A percentile compares a stretch with the other conserved stretches of the same genome.
Conservation (phyloP, 2,113 vertebrate species). For the Hirundichthys speculiger region DNA sequence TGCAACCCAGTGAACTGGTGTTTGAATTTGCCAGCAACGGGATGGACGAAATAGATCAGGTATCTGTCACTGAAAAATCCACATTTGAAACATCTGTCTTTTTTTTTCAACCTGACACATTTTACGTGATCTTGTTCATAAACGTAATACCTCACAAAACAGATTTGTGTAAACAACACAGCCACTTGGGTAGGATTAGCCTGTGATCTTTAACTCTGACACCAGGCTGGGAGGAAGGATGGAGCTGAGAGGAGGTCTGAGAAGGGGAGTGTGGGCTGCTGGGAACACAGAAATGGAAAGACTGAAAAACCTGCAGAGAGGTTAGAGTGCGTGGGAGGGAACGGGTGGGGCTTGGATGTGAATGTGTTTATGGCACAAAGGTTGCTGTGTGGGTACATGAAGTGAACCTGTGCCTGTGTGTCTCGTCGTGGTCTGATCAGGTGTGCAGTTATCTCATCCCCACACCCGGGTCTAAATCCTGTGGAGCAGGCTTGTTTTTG, state of each 20-base stretch:
- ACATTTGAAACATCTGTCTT: not conserved
- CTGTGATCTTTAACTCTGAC: constrained; percentile 43
- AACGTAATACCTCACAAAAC: constrained; percentile 32
- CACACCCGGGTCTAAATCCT: constrained; percentile 56
- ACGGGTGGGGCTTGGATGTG: constrained; percentile 41
- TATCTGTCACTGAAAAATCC: constrained; percentile 39
- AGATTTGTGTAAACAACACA: constrained; percentile 35
- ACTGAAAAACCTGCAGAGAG: constrained; percentile 54
- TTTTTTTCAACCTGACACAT: constrained; percentile 4
- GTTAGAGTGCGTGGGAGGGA: constrained; percentile 66
- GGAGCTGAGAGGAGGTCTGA: constrained; percentile 40
- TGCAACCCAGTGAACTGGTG: constrained; percentile 86
- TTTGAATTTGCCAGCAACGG: constrained; percentile 91
- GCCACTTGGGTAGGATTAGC: constrained; percentile 26
- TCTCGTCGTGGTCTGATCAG: constrained; percentile 51
- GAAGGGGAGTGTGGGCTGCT: constrained; percentile 45
- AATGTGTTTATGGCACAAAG: constrained; percentile 61
- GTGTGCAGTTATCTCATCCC: constrained; percentile 61
- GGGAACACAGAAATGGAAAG: constrained; percentile 66
- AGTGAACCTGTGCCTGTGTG: constrained; percentile 55
- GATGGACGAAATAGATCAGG: constrained; percentile 88
- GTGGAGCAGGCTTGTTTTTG: constrained; percentile 61
- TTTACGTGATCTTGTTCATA: constrained; percentile 21
- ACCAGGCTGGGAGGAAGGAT: constrained; percentile 32
- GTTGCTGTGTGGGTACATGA: constrained; percentile 51